Conservation (phyloP, 2,888 invertebrate species). For the Amiota minor region DNA sequence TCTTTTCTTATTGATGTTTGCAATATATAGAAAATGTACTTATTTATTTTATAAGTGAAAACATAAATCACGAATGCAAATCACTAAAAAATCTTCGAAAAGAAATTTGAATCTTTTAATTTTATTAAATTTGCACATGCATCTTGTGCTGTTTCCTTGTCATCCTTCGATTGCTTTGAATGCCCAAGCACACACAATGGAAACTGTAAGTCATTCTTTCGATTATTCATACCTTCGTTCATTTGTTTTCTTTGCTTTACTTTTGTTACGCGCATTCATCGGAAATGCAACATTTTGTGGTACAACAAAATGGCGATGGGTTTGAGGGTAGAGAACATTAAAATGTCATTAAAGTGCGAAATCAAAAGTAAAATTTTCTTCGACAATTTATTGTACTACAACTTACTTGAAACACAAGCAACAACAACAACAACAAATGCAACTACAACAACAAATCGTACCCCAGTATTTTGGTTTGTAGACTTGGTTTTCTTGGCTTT, state of each 20-base stretch:
- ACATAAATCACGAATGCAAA: no score
- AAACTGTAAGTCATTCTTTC: background rate
- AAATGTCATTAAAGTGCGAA: conserved; percentile 66
- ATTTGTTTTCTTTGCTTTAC: background rate
- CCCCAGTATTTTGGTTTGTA: background rate
- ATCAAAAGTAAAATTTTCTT: conserved; percentile 63
- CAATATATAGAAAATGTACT: no score
- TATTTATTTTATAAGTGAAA: no score
- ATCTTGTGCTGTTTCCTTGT: conserved; percentile 42
- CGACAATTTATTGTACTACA: conserved; percentile 55
- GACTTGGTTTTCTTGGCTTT: background rate
- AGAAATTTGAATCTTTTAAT: conserved; percentile 49
- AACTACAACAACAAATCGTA: conserved; percentile 12
- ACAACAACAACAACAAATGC: conserved; percentile 23
- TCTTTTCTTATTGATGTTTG: no score
- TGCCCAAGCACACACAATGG: background rate
- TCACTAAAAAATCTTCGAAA: no score
- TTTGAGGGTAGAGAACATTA: conserved; percentile 51
- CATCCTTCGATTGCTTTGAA: background rate
- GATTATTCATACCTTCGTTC: background rate
- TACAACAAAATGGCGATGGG: background rate
- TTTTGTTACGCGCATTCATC: background rate
- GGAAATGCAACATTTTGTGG: conserved; percentile 24
- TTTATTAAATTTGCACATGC: conserved; percentile 59
- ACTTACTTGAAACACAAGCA: conserved; percentile 25